Evolutionary conservation across 2,888 invertebrate species (phyloP).

Genomic region (Caenorhabditis zanzibari): DNA sequence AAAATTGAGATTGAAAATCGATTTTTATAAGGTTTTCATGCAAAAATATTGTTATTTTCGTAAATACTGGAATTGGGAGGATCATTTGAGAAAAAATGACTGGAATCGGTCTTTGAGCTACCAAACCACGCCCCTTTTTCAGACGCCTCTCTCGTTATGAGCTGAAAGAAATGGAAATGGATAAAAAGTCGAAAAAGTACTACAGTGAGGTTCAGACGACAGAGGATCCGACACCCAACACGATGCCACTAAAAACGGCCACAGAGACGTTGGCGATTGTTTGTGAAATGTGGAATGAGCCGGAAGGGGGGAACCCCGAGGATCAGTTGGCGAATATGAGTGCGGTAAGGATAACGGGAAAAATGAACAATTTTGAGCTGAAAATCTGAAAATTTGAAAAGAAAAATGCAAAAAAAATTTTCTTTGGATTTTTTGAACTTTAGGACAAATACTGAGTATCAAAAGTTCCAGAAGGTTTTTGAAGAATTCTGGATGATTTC

Average conservation of each 20-base stretch:
- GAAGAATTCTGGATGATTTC: neutral
- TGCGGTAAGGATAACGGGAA: conserved; percentile 12
- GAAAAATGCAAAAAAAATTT: neutral
- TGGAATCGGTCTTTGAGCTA: no score
- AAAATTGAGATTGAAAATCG: no score
- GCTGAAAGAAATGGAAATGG: neutral
- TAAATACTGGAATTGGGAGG: no score
- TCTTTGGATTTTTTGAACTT: no score
- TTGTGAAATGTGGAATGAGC: conserved; percentile 68
- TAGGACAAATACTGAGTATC: no score
- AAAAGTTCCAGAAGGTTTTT: no score
- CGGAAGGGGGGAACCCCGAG: conserved; percentile 43
- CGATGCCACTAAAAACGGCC: conserved; percentile 19
- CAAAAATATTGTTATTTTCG: no score
- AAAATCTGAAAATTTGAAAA: no score
- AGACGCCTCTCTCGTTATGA: neutral
- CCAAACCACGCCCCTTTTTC: no score
- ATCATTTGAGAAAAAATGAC: no score
- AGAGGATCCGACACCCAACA: neutral
- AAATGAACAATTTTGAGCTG: neutral
- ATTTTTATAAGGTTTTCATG: no score
- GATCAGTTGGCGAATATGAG: conserved; percentile 50
- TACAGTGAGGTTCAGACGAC: neutral
- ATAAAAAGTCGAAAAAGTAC: neutral
- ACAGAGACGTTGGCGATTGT: conserved; percentile 56